Evolutionary conservation across 2,797 vertebrate species (phyloP), one percentile per base, ranked within the genome.

Genomic region (Loriculus beryllinus): DNA sequence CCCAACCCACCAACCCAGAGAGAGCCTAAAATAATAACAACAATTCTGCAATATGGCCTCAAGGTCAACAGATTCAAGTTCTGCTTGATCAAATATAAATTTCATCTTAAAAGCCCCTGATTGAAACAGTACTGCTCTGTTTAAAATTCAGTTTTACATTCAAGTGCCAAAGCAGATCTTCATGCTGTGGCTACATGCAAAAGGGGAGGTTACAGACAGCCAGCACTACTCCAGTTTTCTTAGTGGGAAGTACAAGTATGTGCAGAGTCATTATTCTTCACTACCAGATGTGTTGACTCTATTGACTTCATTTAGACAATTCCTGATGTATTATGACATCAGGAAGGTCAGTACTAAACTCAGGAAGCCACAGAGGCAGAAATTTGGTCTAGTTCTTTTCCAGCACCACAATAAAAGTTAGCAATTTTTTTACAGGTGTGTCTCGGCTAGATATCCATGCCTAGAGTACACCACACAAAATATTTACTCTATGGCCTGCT

Each of bases 11-110:
- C 31, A 88, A 48, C 25, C 51, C 67, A 70, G 43, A 76, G 64
- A 85, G 56, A 90, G 33, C 11, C 49, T 80, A 57, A 93, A 95
- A 90, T 82, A 79, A 74, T 57, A 90, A 47, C 42, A 43, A 11
- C 31, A 52, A 42, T 60, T 84, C 68, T 52, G 29, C 75, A 59
- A 25, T 59, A 70, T 3, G 10, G 22, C 45, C 57, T 86, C 28
- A 54, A 76, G 59, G 43, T 86, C 75, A 93, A 70, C 33, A 63
- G 33, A 42, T 76, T 82, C 28, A 63, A 42, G 47, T 64, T 76
- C 47, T 88, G 51, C 56, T 86, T 9, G 18, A 77, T 88, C 18
- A 96, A 88, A 70, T 33, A 21, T 11, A 83, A 65, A 72, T 56
- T 37, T 90, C 51, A 12, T 82, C 37, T 54, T 70, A 51, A 72